Conservation (phyloP, 1,140 invertebrate genomes). For the Cecropterus lyciades region DNA sequence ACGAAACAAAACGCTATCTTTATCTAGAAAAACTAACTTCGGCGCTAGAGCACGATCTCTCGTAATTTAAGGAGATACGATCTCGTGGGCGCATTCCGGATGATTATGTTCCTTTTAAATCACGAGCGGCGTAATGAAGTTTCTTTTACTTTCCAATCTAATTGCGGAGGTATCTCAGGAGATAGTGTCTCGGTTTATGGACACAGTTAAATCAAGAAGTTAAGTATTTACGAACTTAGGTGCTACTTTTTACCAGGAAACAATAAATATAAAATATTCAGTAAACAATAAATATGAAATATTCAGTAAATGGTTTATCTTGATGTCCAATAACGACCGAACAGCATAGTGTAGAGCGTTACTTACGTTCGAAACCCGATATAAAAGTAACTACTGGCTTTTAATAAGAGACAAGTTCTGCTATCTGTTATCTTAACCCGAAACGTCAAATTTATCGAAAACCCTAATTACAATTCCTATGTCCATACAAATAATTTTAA, state of each 20-base stretch:
- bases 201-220: neutral
- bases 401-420: too few species aligned
- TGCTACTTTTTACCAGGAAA: too few species aligned
- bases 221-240: neutral
- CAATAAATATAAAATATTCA: too few species aligned
- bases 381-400: too few species aligned
- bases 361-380: too few species aligned
- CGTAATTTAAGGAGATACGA: conserved; percentile 15
- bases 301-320: too few species aligned
- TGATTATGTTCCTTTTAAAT: conserved; percentile 33
- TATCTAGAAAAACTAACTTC: neutral
- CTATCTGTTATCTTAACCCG: neutral
- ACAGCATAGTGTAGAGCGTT: too few species aligned
- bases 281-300: too few species aligned
- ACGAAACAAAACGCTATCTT: neutral
- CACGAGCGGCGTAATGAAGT: conserved; percentile 36
- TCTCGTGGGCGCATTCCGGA: conserved; percentile 15
- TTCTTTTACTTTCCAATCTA: conserved; percentile 33
- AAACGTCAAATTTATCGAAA: too few species aligned
- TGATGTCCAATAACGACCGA: too few species aligned
- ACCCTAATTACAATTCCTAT: neutral
- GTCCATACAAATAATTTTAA: neutral
- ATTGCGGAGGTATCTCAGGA: conserved; percentile 16
- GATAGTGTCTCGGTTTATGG: conserved; percentile 6
- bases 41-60: conserved; percentile 10